Evolutionary conservation across 1,140 invertebrate species (phyloP).

Genomic region (Brachionus asplanchnoidis): DNA sequence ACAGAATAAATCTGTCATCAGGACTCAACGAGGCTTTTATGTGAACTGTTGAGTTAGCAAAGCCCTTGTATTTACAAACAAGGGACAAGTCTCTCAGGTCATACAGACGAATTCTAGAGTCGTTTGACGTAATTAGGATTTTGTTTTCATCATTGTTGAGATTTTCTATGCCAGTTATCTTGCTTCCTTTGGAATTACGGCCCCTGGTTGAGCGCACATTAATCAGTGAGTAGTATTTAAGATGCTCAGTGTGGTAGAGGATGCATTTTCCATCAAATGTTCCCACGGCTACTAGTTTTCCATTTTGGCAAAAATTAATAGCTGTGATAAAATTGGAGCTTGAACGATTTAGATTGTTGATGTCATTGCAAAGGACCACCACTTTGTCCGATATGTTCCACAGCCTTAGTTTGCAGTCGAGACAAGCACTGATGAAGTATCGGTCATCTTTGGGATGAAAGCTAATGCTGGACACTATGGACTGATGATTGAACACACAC

Average conservation of each 20-base stretch:
- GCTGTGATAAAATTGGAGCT: constrained; percentile 82
- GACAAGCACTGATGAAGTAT: constrained; percentile 87
- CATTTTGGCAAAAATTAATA: constrained; percentile 93
- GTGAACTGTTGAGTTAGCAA: constrained; percentile 89
- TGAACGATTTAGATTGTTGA: constrained; percentile 62
- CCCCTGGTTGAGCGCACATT: constrained; percentile 87
- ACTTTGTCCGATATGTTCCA: constrained; percentile 99
- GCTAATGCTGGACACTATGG: constrained; percentile 95
- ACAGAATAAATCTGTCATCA: constrained; percentile 91
- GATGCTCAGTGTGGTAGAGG: constrained; percentile 90
- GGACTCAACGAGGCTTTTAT: constrained; percentile 81
- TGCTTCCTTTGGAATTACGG: constrained; percentile 84
- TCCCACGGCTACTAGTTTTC: constrained; percentile 93
- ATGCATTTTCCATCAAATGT: constrained; percentile 92
- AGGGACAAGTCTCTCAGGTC: constrained; percentile 89
- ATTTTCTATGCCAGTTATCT: constrained; percentile 93
- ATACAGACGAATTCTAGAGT: constrained; percentile 90
- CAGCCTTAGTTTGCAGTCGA: constrained; percentile 89
- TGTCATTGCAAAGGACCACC: constrained; percentile 57
- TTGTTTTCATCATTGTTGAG: constrained; percentile 59
- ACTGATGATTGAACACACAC: constrained; percentile 97
- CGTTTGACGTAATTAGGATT: constrained; percentile 90
- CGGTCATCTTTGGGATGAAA: constrained; percentile 92
- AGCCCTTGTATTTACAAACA: constrained; percentile 92
- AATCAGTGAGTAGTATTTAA: constrained; percentile 96